Percentiles rank a stretch among this genome's conserved stretches.
Evolutionary conservation across 2,888 invertebrate genomes (phyloP).

Genomic region (Chrysotoxum bicinctum): DNA sequence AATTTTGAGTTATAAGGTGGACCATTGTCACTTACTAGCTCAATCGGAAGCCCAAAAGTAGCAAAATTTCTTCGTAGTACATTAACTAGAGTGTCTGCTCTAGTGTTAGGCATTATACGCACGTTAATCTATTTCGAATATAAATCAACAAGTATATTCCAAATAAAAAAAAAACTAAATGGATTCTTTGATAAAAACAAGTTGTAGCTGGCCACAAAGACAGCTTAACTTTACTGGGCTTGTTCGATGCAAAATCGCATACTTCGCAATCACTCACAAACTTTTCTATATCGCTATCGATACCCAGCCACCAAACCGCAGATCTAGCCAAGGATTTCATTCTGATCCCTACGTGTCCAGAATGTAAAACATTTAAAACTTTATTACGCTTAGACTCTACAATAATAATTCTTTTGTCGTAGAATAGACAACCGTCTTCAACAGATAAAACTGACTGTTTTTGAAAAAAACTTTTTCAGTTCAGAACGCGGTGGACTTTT

Average conservation of each 20-base stretch:
- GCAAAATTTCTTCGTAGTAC: no score
- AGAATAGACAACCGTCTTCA: slow-evolving; percentile 55
- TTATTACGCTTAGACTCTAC: slow-evolving; percentile 42
- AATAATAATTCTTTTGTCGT: slow-evolving; percentile 62
- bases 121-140: no score
- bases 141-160: background rate
- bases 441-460: no score
- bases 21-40: no score
- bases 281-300: slow-evolving; percentile 75
- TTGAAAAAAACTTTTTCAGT: no score
- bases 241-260: background rate
- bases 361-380: slow-evolving; percentile 57
- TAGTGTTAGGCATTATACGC: no score
- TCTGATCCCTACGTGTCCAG: slow-evolving; percentile 74
- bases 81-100: no score
- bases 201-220: slow-evolving; percentile 19
- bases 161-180: slow-evolving; percentile 55
- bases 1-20: slow-evolving; percentile 7
- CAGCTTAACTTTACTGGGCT: background rate
- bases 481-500: no score
- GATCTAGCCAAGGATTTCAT: slow-evolving; percentile 76
- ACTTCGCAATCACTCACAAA: slow-evolving; percentile 64
- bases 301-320: slow-evolving; percentile 75
- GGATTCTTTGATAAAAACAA: slow-evolving; percentile 65
- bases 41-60: no score